Conservation (phyloP, 2,113 vertebrate species). For the Prochilodus magdalenae region DNA sequence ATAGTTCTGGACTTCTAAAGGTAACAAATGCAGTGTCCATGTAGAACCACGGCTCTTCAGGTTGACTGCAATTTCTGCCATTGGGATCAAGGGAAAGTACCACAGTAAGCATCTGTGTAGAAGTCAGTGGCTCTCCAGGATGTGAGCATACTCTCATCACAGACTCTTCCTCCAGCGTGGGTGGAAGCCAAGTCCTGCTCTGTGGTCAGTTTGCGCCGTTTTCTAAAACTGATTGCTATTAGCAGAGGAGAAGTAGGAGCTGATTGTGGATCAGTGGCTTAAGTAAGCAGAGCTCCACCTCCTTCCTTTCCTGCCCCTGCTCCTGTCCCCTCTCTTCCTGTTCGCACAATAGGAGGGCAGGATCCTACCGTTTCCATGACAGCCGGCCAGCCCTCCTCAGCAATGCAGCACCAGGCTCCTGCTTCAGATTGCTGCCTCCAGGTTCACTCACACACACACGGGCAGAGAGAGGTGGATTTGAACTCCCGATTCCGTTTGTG, state of each 20-base stretch:
- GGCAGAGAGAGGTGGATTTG: conserved; percentile 24
- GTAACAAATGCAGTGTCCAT: background rate
- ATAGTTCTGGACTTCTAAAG: too few species aligned
- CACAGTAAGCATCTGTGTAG: background rate
- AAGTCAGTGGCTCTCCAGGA: conserved; percentile 4
- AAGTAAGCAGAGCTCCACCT: conserved; percentile 42
- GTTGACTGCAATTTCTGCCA: background rate
- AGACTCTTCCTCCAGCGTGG: background rate
- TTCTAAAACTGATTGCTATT: background rate
- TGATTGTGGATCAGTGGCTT: conserved; percentile 13
- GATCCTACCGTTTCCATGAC: conserved; percentile 51
- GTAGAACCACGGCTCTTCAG: background rate
- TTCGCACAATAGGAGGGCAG: conserved; percentile 55
- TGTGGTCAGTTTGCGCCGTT: conserved; percentile 13
- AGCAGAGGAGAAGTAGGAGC: background rate
- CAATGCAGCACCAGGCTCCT: conserved; percentile 46
- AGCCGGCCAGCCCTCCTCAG: conserved; percentile 42
- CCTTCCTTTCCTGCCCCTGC: conserved; percentile 30
- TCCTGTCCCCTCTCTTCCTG: conserved; percentile 49
- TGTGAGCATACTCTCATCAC: background rate
- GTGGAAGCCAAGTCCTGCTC: conserved; percentile 17
- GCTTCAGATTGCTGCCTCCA: conserved; percentile 45
- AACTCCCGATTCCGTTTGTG: background rate
- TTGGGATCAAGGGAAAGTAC: background rate
- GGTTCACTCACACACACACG: conserved; percentile 17